These are phyloP conservation scores for Drosophila pseudoananassae DNA, from an alignment of 1,140 invertebrate genomes.

Conservation along the genomic window DNA sequence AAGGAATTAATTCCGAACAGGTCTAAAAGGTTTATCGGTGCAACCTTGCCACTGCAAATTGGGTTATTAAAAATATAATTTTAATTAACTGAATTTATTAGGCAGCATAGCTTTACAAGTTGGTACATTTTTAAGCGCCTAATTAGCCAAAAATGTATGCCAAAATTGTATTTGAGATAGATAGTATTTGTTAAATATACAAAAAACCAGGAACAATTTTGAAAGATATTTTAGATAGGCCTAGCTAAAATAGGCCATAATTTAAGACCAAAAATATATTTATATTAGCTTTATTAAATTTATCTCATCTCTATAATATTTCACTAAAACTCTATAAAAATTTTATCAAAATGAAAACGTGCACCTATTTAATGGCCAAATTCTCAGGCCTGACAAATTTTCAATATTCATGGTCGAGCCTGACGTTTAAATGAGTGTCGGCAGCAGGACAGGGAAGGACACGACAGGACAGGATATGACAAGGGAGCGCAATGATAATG, in stretches of 20 bases:
- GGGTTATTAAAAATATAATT: neutral
- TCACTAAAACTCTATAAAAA: neutral
- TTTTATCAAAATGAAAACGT: neutral
- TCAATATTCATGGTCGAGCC: conserved; percentile 37
- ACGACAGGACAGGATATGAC: conserved; percentile 6
- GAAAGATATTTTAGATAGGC: too few species aligned
- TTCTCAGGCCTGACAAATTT: conserved; percentile 16
- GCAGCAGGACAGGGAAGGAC: conserved; percentile 6
- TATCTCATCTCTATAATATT: too few species aligned
- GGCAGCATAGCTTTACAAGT: neutral
- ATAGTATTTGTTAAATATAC: too few species aligned
- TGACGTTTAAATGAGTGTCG: conserved; percentile 36
- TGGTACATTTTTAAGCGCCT: neutral
- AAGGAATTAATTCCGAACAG: conserved; percentile 11
- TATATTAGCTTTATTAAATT: neutral
- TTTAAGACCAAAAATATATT: too few species aligned
- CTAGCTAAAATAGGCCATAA: too few species aligned
- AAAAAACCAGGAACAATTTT: too few species aligned
- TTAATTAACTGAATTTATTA: neutral
- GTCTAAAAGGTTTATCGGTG: conserved; percentile 16
- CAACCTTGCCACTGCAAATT: conserved; percentile 7
- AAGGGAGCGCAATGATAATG: conserved; percentile 49
- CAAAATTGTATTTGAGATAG: too few species aligned
- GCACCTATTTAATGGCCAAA: conserved; percentile 15
- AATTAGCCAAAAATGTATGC: neutral